Evolutionary conservation across 2,888 invertebrate species (phyloP).

Genomic region (Brenthis ino): DNA sequence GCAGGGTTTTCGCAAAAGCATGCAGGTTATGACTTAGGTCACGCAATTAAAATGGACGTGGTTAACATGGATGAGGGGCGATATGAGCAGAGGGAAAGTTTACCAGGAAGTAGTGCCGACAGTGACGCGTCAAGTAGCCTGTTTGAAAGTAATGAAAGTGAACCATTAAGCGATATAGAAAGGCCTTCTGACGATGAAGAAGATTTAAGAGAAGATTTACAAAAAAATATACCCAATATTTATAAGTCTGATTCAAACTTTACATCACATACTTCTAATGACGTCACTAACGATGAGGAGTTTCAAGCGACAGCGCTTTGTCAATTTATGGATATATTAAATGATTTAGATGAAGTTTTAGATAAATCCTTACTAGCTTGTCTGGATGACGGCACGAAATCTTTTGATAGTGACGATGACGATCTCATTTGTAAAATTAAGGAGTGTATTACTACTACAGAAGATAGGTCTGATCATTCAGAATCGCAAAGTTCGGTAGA

Average conservation of each 20-base stretch:
- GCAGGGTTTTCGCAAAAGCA: constrained; percentile 67
- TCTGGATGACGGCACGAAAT: constrained; percentile 66
- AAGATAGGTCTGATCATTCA: constrained; percentile 53
- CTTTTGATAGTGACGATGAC: constrained; percentile 70
- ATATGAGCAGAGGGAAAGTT: constrained; percentile 65
- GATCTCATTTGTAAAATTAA: constrained; percentile 77
- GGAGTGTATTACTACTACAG: constrained; percentile 61
- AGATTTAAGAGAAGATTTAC: constrained; percentile 71
- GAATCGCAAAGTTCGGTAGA: constrained; percentile 62
- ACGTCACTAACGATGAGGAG: constrained; percentile 74
- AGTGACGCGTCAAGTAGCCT: constrained; percentile 67
- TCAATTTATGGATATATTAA: constrained; percentile 81
- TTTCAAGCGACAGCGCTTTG: constrained; percentile 76
- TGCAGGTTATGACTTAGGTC: constrained; percentile 72
- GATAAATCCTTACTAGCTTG: constrained; percentile 78
- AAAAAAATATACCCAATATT: constrained; percentile 73
- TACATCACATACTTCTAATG: constrained; percentile 67
- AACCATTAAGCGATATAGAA: constrained; percentile 60
- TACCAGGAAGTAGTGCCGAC: constrained; percentile 64
- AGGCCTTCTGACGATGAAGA: constrained; percentile 69
- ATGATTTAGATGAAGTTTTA: constrained; percentile 82
- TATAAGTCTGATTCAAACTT: constrained; percentile 75
- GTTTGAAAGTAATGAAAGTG: constrained; percentile 61
- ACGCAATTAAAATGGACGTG: constrained; percentile 77
- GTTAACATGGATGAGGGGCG: constrained; percentile 69